phyloP scores from a whole-genome alignment of 2,113 vertebrate genomes.

The Loxodonta africana region DNA sequence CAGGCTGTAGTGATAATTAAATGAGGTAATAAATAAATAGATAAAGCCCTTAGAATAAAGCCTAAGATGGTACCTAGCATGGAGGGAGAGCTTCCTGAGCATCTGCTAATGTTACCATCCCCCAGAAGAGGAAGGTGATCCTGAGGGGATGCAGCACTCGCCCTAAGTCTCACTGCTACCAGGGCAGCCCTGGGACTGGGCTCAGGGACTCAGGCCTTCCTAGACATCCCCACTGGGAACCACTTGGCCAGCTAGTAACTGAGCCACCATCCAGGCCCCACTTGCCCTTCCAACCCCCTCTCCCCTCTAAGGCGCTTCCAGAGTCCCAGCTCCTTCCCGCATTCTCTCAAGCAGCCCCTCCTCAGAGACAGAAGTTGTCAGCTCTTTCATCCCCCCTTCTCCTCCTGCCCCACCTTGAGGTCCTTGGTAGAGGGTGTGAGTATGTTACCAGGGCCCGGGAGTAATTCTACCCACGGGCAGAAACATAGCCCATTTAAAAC shows the following conservation, averaged over 20 bases:
- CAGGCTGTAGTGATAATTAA: not conserved
- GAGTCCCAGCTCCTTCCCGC: not conserved
- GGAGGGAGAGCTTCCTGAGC: not conserved
- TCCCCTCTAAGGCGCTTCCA: not conserved
- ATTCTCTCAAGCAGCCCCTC: not conserved
- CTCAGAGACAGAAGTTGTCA: not conserved
- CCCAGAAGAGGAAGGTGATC: not conserved
- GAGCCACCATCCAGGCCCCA: fast-evolving
- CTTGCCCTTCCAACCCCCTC: fast-evolving
- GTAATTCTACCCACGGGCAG: too few species aligned
- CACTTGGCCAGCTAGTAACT: not conserved
- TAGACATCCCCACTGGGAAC: not conserved
- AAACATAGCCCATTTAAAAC: not conserved
- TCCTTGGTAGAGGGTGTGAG: not conserved
- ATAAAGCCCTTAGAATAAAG: not conserved
- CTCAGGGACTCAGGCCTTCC: not conserved
- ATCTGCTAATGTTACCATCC: fast-evolving
- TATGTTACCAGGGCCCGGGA: not conserved
- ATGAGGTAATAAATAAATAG: not conserved
- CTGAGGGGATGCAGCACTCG: not conserved
- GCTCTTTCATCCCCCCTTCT: not conserved
- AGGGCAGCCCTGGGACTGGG: not conserved
- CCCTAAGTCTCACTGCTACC: not conserved
- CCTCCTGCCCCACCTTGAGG: not conserved
- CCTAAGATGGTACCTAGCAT: not conserved